Conservation (phyloP, 2,888 invertebrate species). For the Neoascia interrupta region DNA sequence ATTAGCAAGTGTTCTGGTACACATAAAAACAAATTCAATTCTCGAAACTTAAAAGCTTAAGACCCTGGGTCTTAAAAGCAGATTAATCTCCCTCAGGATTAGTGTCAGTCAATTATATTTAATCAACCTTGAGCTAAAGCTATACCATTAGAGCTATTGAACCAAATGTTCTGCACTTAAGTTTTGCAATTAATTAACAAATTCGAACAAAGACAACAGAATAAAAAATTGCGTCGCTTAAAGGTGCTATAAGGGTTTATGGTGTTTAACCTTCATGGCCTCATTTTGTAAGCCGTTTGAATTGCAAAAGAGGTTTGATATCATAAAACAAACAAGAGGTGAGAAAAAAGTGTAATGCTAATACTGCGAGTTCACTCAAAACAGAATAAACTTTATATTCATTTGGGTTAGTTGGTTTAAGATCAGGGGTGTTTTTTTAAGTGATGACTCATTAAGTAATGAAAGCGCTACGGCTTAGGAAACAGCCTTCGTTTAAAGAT, state of each 20-base stretch:
- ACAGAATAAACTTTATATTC: too few relatives aligned
- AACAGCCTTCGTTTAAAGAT: too few relatives aligned
- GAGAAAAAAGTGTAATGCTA: too few relatives aligned
- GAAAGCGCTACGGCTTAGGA: too few relatives aligned
- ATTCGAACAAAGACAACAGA: too few relatives aligned
- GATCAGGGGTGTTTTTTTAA: too few relatives aligned
- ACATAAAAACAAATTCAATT: constrained; percentile 49
- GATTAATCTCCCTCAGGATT: constrained; percentile 47
- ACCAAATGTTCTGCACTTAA: constrained; percentile 43
- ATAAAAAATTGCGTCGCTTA: constrained; percentile 8
- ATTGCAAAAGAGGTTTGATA: background rate
- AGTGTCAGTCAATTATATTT: constrained; percentile 57
- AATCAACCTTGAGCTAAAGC: constrained; percentile 61
- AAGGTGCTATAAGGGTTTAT: constrained; percentile 27
- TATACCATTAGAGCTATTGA: constrained; percentile 37
- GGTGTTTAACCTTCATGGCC: constrained; percentile 45
- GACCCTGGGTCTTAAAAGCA: constrained; percentile 14
- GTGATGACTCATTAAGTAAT: too few relatives aligned
- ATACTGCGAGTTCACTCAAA: too few relatives aligned
- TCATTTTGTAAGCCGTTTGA: constrained; percentile 23
- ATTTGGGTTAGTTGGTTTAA: too few relatives aligned
- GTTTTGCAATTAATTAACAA: constrained; percentile 46
- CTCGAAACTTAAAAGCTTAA: constrained; percentile 9
- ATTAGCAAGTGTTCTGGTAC: background rate
- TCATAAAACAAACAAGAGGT: too few relatives aligned